Evolutionary conservation across 2,888 invertebrate species (phyloP).

Genomic region (Dorcus parallelipipedus): DNA sequence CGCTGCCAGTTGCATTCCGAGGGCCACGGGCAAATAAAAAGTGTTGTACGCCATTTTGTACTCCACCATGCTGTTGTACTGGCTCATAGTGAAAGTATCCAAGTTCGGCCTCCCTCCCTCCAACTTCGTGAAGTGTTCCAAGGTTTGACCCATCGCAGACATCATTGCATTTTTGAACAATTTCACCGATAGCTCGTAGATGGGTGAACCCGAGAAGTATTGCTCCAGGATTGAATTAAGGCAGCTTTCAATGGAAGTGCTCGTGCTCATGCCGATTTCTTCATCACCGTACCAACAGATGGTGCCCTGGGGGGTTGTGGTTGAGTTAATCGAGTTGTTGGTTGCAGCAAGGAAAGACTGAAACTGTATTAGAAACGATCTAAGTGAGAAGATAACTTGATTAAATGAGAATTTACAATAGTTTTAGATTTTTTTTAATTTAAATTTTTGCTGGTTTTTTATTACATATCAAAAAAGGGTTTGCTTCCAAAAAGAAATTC

Average conservation of each 20-base stretch:
- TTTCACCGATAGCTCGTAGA: slow-evolving; percentile 72
- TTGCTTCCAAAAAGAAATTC: too few species aligned
- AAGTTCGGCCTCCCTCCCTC: slow-evolving; percentile 58
- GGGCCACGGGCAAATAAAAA: slow-evolving; percentile 86
- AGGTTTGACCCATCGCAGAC: slow-evolving; percentile 72
- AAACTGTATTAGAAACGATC: slow-evolving; percentile 69
- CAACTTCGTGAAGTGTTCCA: slow-evolving; percentile 69
- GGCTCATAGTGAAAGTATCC: slow-evolving; percentile 76
- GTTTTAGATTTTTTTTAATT: too few species aligned
- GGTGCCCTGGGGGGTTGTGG: slow-evolving; percentile 77
- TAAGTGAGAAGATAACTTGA: neutral
- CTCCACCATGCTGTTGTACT: slow-evolving; percentile 82
- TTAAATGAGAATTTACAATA: too few species aligned
- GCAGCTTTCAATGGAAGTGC: slow-evolving; percentile 71
- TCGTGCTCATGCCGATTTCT: slow-evolving; percentile 82
- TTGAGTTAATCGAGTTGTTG: slow-evolving; percentile 90
- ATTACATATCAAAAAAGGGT: too few species aligned
- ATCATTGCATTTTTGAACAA: slow-evolving; percentile 72
- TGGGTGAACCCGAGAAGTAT: slow-evolving; percentile 71
- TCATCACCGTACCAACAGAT: slow-evolving; percentile 86
- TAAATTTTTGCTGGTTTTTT: too few species aligned
- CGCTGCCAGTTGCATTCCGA: slow-evolving; percentile 84
- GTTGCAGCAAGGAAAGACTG: slow-evolving; percentile 83
- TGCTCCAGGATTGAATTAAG: slow-evolving; percentile 76
- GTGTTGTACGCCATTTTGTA: slow-evolving; percentile 94